Conservation (phyloP, 2,888 invertebrate genomes). For the Diploptera punctata region DNA sequence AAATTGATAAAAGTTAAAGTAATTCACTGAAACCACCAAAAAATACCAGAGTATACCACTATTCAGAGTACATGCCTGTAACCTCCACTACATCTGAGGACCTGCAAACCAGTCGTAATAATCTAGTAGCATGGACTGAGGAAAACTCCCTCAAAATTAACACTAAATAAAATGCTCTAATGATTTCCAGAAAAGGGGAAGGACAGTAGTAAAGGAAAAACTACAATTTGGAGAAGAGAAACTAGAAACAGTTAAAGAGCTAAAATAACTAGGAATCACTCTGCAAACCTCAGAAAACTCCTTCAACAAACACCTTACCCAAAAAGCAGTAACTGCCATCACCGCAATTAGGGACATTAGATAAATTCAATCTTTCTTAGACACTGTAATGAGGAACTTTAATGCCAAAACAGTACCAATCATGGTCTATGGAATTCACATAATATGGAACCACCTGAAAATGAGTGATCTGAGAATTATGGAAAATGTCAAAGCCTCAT, state of each 20-base stretch:
- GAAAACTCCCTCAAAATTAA: no score
- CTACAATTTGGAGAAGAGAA: background rate
- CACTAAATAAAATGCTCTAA: no score
- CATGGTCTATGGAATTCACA: background rate
- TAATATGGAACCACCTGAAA: background rate
- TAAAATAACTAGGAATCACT: background rate
- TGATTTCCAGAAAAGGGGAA: background rate
- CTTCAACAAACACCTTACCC: background rate
- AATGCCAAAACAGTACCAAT: no score
- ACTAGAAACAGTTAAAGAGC: no score
- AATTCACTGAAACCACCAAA: no score
- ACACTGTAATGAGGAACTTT: background rate
- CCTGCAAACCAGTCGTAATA: no score
- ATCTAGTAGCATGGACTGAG: no score
- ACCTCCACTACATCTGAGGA: no score
- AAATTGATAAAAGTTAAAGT: no score
- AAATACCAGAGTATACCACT: no score
- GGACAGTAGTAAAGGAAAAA: background rate
- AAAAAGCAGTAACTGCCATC: background rate
- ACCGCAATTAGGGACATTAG: background rate
- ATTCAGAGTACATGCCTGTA: no score
- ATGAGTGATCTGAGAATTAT: background rate
- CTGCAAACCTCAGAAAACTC: background rate
- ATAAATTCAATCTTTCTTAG: background rate
- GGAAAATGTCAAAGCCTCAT: background rate